Evolutionary conservation across 2,797 vertebrate species (phyloP).

Genomic region (Mormyrus hasselquistii): DNA sequence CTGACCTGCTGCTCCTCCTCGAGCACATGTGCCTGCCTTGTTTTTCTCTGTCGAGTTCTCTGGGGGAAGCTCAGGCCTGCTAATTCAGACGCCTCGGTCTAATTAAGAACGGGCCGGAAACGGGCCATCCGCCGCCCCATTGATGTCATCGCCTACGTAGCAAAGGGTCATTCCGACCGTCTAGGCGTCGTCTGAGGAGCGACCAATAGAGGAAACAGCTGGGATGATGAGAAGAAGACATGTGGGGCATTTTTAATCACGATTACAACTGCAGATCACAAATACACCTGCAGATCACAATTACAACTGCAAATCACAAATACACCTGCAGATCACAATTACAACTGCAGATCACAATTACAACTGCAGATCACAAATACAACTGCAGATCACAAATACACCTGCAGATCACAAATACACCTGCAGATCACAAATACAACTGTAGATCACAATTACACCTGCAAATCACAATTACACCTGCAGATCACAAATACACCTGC

Average conservation of each 20-base stretch:
- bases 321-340: too few species aligned
- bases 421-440: neutral
- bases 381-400: too few species aligned
- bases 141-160: neutral
- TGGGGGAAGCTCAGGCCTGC: neutral
- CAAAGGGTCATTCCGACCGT: neutral
- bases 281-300: too few species aligned
- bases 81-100: neutral
- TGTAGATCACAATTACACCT: too few species aligned
- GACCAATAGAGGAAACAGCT: neutral
- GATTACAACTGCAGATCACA: neutral
- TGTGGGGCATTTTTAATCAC: neutral
- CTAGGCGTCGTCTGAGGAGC: neutral
- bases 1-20: neutral
- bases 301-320: too few species aligned
- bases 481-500: too few species aligned
- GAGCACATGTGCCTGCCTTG: neutral
- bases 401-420: too few species aligned
- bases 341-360: too few species aligned
- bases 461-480: too few species aligned
- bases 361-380: too few species aligned
- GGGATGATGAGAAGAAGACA: neutral
- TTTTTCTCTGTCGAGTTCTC: slow-evolving; percentile 1
- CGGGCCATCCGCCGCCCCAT: neutral
- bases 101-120: slow-evolving; percentile 13